A percentile compares a stretch with the other conserved stretches of the same genome.
Conservation (phyloP, 2,888 invertebrate genomes). For the Drosophila seclusa region DNA sequence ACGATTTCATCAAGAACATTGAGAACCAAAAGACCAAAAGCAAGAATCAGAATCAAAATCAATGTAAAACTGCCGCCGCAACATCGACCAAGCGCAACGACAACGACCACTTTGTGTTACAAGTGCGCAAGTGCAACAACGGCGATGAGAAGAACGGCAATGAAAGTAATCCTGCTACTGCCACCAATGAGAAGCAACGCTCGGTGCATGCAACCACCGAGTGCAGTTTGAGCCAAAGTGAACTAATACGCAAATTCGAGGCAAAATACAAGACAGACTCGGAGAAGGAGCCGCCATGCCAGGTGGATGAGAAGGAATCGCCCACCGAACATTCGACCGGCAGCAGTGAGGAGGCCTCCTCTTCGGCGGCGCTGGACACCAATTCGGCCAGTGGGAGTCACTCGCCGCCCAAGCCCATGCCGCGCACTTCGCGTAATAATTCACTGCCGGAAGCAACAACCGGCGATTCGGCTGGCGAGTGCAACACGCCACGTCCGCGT, state of each 20-base stretch:
- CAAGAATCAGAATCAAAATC: slow-evolving; percentile 36
- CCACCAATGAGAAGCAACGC: slow-evolving; percentile 84
- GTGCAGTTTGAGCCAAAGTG: slow-evolving; percentile 51
- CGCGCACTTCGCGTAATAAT: slow-evolving; percentile 89
- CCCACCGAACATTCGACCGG: slow-evolving; percentile 83
- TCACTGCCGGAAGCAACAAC: slow-evolving; percentile 88
- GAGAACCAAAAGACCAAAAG: slow-evolving; percentile 81
- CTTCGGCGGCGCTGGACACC: slow-evolving; percentile 64
- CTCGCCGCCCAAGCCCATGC: slow-evolving; percentile 92
- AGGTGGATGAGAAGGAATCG: slow-evolving; percentile 82
- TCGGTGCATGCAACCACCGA: slow-evolving; percentile 63
- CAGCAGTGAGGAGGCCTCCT: slow-evolving; percentile 82
- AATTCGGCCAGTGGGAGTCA: slow-evolving; percentile 68
- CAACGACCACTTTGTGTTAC: slow-evolving; percentile 66
- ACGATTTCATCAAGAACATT: slow-evolving; percentile 83
- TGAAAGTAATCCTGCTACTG: slow-evolving; percentile 5
- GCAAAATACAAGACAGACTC: slow-evolving; percentile 84
- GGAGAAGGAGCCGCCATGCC: slow-evolving; percentile 71
- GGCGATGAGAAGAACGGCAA: slow-evolving; percentile 74
- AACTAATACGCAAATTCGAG: slow-evolving; percentile 88
- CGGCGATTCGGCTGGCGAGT: slow-evolving; percentile 83
- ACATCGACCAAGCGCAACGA: slow-evolving; percentile 61
- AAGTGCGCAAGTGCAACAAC: slow-evolving; percentile 63
- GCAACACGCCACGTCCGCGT: slow-evolving; percentile 85
- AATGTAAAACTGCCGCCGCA: slow-evolving; percentile 18